phyloP scores from a whole-genome alignment of 2,888 invertebrate genomes.

The Dryocosmus kuriphilus region DNA sequence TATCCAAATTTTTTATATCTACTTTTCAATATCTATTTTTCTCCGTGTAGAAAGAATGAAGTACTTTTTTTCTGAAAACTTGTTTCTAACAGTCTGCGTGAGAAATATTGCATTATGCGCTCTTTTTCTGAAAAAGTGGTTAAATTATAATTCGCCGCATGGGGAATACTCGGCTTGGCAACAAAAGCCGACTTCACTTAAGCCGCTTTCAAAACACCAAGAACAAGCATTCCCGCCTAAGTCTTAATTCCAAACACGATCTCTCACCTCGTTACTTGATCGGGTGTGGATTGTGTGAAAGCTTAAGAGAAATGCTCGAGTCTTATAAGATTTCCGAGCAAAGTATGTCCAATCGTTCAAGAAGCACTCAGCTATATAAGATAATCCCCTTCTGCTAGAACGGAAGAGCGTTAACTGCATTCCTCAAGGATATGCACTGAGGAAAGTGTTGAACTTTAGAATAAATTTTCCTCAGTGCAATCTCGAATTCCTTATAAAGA shows the following conservation, averaged over 20 bases:
- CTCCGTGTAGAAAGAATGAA: no score
- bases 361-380: conserved; percentile 17
- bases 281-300: conserved; percentile 5
- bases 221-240: neutral
- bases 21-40: no score
- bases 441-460: conserved; percentile 9
- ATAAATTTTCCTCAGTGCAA: neutral
- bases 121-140: neutral
- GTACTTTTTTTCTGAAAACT: no score
- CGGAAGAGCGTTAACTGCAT: conserved; percentile 21
- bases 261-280: conserved; percentile 14
- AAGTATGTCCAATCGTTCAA: conserved; percentile 33
- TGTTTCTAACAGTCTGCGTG: no score
- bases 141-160: neutral
- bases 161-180: neutral
- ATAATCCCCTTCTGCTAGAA: conserved; percentile 19
- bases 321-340: conserved; percentile 28
- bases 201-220: neutral
- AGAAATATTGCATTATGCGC: neutral
- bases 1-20: no score
- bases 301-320: conserved; percentile 24
- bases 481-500: neutral
- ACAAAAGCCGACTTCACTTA: conserved; percentile 10
- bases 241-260: conserved; percentile 17
- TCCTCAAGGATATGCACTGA: conserved; percentile 16